These are phyloP conservation scores for Sternarchorhynchus goeldii DNA, from an alignment of 2,797 vertebrate species.

Conservation along the genomic window DNA sequence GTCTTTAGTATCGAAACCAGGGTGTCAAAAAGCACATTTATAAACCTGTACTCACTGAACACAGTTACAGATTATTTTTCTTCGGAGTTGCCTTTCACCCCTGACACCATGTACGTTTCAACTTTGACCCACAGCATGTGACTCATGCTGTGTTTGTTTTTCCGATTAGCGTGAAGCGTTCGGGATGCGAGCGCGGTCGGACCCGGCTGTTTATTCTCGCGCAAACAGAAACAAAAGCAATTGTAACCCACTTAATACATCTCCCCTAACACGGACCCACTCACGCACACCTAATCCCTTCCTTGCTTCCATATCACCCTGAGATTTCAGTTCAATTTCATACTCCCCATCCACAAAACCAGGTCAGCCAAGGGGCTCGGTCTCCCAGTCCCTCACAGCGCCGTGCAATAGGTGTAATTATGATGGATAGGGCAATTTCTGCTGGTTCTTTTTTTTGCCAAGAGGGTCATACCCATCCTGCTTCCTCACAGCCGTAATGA, in stretches of 20 bases:
- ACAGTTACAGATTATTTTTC: too few species aligned
- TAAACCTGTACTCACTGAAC: too few species aligned
- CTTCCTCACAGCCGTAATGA: slow-evolving; percentile 76
- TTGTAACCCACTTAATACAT: slow-evolving; percentile 37
- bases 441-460: slow-evolving; percentile 70
- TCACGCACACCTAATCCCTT: slow-evolving; percentile 36
- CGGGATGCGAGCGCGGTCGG: not conserved
- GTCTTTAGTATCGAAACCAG: not conserved
- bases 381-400: slow-evolving; percentile 63
- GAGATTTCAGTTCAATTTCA: slow-evolving; percentile 42
- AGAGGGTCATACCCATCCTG: slow-evolving; percentile 70
- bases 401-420: slow-evolving; percentile 77
- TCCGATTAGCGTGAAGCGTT: not conserved
- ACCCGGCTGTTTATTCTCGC: slow-evolving; percentile 22
- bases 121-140: too few species aligned
- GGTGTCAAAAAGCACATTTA: too few species aligned
- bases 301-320: slow-evolving; percentile 28
- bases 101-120: too few species aligned
- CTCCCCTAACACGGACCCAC: slow-evolving; percentile 29
- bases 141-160: too few species aligned
- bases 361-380: slow-evolving; percentile 66
- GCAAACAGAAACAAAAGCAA: slow-evolving; percentile 41
- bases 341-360: slow-evolving; percentile 32
- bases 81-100: too few species aligned
- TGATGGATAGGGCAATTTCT: slow-evolving; percentile 82